A percentile compares a stretch with the other conserved stretches of the same genome.
These are phyloP conservation scores for Arvicola amphibius DNA, from an alignment of 2,797 vertebrate species.

Conservation along the genomic window DNA sequence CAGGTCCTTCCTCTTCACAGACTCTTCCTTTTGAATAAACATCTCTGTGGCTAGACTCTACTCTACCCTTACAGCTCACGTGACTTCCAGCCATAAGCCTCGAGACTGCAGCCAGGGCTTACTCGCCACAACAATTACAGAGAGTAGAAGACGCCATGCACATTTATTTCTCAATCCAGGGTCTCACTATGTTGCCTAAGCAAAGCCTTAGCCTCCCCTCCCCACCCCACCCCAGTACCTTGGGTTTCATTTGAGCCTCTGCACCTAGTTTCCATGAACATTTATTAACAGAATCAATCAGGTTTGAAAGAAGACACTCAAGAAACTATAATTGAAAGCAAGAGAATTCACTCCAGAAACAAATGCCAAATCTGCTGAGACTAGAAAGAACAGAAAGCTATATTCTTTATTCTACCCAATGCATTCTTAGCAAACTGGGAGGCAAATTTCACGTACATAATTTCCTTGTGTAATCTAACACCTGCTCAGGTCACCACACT, in stretches of 20 bases:
- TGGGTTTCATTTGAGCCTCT: background rate
- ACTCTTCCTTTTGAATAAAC: background rate
- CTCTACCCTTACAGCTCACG: background rate
- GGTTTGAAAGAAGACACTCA: background rate
- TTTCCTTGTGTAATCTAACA: slow-evolving; percentile 51
- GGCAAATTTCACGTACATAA: slow-evolving; percentile 12
- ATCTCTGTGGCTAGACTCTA: background rate
- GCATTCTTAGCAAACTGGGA: slow-evolving; percentile 21
- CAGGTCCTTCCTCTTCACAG: background rate
- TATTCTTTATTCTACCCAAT: slow-evolving; percentile 15
- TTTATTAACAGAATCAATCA: slow-evolving; percentile 21
- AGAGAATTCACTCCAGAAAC: background rate
- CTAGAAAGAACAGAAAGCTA: background rate
- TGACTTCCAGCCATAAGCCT: background rate
- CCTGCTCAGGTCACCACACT: slow-evolving; percentile 30
- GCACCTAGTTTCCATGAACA: background rate
- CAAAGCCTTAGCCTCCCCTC: background rate
- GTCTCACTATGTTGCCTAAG: background rate
- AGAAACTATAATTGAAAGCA: background rate
- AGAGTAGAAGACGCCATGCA: background rate
- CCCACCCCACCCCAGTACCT: too few relatives aligned
- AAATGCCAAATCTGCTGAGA: slow-evolving; percentile 44
- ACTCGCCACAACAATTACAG: background rate
- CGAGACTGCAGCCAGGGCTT: background rate
- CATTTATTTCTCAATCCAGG: background rate